A percentile compares a stretch with the other conserved stretches of the same genome.
Evolutionary conservation across 2,888 invertebrate genomes (phyloP).

Genomic region (Resseliella maxima): DNA sequence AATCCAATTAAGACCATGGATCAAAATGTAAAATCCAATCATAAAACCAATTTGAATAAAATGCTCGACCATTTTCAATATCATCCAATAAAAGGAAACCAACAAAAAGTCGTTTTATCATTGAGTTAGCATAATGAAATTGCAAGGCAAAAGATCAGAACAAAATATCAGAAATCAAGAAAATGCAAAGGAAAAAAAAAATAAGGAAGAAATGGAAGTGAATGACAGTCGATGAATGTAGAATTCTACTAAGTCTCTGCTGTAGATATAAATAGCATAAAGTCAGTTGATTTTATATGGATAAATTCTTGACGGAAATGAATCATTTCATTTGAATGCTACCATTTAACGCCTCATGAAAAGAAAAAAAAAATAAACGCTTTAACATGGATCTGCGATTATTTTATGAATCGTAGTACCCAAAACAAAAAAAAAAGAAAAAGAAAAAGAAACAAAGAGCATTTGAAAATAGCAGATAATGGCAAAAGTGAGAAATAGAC

Average conservation of each 20-base stretch:
- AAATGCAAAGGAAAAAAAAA: no score
- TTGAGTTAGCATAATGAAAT: neutral
- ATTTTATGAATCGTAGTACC: neutral
- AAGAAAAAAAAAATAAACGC: neutral
- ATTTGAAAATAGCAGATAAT: neutral
- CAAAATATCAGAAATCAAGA: no score
- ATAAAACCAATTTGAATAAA: neutral
- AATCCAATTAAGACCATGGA: neutral
- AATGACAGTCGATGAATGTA: neutral
- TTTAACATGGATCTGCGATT: neutral
- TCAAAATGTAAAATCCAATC: neutral
- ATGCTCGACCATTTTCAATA: neutral
- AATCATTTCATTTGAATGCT: slow-evolving; percentile 41
- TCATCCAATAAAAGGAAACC: neutral
- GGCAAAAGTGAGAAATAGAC: neutral
- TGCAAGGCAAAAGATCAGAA: no score
- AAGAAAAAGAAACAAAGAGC: neutral
- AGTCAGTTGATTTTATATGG: neutral
- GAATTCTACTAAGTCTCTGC: neutral
- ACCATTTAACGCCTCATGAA: slow-evolving; percentile 42
- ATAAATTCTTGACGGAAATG: slow-evolving; percentile 17
- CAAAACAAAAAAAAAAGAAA: neutral
- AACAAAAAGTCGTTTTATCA: neutral
- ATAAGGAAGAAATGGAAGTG: no score
- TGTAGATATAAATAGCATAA: neutral